Evolutionary conservation across 1,140 invertebrate genomes (phyloP).

Genomic region (Eriocheir sinensis): DNA sequence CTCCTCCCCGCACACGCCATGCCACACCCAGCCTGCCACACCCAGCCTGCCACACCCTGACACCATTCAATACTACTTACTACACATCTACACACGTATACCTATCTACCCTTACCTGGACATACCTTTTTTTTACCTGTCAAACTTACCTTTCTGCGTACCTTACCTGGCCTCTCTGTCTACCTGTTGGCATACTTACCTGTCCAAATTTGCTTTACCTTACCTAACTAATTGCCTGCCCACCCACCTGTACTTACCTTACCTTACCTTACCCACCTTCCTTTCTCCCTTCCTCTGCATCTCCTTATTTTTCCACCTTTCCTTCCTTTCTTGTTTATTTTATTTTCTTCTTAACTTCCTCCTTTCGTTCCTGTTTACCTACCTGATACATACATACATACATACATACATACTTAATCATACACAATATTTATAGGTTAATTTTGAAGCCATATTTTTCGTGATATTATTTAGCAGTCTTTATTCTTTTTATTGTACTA

Average conservation of each 20-base stretch:
- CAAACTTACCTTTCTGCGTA: background rate
- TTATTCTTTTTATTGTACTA: background rate
- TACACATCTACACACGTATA: background rate
- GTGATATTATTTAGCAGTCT: background rate
- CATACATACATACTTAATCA: slow-evolving; percentile 23
- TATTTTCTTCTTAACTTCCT: background rate
- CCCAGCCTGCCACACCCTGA: background rate
- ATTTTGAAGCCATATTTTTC: background rate
- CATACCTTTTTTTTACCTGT: background rate
- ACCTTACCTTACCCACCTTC: background rate
- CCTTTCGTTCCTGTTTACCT: no score
- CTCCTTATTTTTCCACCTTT: no score
- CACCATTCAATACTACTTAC: background rate
- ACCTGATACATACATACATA: slow-evolving; percentile 6
- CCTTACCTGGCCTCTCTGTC: no score
- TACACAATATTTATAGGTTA: background rate
- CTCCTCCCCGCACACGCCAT: background rate
- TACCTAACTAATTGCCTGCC: background rate
- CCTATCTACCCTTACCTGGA: background rate
- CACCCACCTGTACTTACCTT: background rate
- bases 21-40: slow-evolving; percentile 1
- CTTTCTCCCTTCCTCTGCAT: background rate
- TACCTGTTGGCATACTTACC: no score
- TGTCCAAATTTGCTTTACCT: no score
- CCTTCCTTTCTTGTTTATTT: background rate